Conservation (phyloP, 2,113 vertebrate species). For the Camelus bactrianus region DNA sequence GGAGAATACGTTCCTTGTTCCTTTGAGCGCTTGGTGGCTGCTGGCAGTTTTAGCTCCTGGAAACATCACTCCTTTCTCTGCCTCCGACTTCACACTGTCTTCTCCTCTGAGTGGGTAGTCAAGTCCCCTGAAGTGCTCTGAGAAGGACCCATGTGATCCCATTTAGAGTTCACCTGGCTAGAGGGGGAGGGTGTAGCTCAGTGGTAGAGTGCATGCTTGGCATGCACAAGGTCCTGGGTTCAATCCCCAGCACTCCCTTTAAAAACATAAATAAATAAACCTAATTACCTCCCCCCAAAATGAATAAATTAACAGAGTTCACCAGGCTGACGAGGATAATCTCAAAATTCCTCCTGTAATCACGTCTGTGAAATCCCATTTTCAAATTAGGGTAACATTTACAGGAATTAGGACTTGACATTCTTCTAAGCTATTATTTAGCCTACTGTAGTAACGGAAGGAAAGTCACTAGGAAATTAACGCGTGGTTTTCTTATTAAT, state of each 20-base stretch:
- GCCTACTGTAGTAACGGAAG: neutral
- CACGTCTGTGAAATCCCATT: neutral
- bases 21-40: neutral
- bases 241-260: too few relatives aligned
- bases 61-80: neutral
- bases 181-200: too few relatives aligned
- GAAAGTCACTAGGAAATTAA: neutral
- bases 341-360: neutral
- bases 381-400: neutral
- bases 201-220: too few relatives aligned
- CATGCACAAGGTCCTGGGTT: too few relatives aligned
- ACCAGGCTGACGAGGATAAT: neutral
- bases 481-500: neutral
- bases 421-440: neutral
- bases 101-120: rapidly evolving
- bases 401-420: neutral
- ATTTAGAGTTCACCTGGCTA: neutral
- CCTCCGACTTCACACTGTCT: neutral
- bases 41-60: neutral
- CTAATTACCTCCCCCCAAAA: too few relatives aligned
- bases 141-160: neutral
- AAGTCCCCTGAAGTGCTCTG: neutral
- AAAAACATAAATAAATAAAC: too few relatives aligned
- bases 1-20: neutral
- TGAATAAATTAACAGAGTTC: neutral